Evolutionary conservation across 1,140 invertebrate species (phyloP).

Genomic region (Temnothorax nylanderi): DNA sequence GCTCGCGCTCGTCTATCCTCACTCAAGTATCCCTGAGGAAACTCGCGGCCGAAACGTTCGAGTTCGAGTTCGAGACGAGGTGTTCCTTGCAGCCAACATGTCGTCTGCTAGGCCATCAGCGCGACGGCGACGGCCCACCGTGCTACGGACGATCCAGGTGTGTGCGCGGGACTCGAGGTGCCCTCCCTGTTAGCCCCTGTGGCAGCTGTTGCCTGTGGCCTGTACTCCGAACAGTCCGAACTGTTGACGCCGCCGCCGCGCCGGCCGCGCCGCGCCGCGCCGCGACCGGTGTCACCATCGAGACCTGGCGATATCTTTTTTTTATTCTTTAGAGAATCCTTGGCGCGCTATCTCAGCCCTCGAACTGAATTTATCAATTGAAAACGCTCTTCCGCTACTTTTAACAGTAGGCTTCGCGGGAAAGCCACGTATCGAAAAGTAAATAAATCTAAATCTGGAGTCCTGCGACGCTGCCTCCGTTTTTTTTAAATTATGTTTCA

Average conservation of each 20-base stretch:
- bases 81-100: constrained; percentile 83
- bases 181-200: too few relatives aligned
- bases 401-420: too few relatives aligned
- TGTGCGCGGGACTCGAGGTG: constrained; percentile 11
- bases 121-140: constrained; percentile 63
- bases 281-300: too few relatives aligned
- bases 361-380: neutral
- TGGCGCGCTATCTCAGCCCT: neutral
- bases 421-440: neutral
- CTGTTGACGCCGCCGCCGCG: too few relatives aligned
- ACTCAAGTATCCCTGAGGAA: constrained; percentile 78
- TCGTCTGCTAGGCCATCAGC: constrained; percentile 82
- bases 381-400: neutral
- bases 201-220: too few relatives aligned
- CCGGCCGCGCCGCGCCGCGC: too few relatives aligned
- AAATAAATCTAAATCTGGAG: neutral
- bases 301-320: too few relatives aligned
- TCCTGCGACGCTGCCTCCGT: neutral
- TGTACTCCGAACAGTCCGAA: too few relatives aligned
- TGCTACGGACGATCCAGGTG: constrained; percentile 62
- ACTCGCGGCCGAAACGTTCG: constrained; percentile 80
- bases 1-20: constrained; percentile 71
- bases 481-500: too few relatives aligned
- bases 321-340: neutral
- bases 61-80: constrained; percentile 73